A percentile compares a stretch with the other conserved stretches of the same genome.
These are phyloP conservation scores for Sciurus niger DNA, from an alignment of 2,113 vertebrate species.

Conservation along the genomic window DNA sequence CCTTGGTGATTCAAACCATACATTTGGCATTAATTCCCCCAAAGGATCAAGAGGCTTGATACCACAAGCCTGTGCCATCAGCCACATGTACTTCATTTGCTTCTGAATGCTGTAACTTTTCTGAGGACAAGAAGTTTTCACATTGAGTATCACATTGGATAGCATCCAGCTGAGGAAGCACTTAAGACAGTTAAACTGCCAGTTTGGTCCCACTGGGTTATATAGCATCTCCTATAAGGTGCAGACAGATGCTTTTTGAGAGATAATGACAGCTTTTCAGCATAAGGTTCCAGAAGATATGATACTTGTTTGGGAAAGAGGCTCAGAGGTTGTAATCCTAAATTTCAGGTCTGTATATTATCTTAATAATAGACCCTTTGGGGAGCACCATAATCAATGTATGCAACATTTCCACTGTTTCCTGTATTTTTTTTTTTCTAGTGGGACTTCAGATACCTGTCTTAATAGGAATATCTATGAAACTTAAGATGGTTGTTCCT, in stretches of 20 bases:
- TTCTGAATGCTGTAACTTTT: neutral
- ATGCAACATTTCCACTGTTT: neutral
- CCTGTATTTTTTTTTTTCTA: conserved; percentile 17
- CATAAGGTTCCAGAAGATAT: neutral
- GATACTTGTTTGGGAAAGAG: conserved; percentile 33
- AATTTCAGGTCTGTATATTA: neutral
- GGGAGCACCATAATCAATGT: neutral
- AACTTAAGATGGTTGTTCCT: conserved; percentile 4
- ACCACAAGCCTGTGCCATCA: conserved; percentile 16
- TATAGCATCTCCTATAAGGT: neutral
- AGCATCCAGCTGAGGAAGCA: neutral
- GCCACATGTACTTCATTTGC: conserved; percentile 1
- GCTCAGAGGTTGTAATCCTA: neutral
- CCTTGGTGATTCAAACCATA: neutral
- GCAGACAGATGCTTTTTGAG: conserved; percentile 42
- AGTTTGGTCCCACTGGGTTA: neutral
- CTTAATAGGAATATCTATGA: conserved; percentile 28
- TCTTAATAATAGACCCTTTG: conserved; percentile 3
- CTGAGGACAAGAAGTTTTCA: neutral
- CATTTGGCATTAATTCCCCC: neutral
- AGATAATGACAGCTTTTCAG: neutral
- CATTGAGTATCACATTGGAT: neutral
- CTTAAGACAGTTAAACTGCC: conserved; percentile 1
- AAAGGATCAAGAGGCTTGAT: conserved; percentile 23
- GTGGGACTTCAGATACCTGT: neutral